Conservation (phyloP, 2,113 vertebrate species). For the Galeopterus variegatus region DNA sequence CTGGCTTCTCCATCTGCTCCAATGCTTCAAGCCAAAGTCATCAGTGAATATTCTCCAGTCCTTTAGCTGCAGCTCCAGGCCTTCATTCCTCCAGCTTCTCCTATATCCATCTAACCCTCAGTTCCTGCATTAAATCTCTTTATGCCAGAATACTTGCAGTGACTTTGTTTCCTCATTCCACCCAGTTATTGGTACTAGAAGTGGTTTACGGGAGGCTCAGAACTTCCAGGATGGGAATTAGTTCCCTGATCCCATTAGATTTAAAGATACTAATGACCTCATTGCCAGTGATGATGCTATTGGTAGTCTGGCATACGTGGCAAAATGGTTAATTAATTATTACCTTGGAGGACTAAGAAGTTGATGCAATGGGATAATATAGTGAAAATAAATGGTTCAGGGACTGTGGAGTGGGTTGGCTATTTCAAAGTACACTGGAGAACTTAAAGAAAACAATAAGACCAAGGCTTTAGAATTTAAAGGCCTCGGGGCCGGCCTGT, state of each 20-base stretch:
- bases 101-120: neutral
- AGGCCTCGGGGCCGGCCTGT: no score
- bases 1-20: neutral
- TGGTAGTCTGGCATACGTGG: neutral
- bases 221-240: neutral
- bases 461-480: neutral
- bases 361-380: neutral
- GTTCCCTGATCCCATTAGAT: neutral
- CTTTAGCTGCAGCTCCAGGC: neutral
- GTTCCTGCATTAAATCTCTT: neutral
- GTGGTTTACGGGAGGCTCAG: neutral
- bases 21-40: neutral
- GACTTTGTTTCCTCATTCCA: constrained; percentile 2
- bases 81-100: neutral
- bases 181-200: neutral
- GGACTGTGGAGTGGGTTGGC: neutral
- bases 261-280: neutral
- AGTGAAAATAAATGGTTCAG: neutral
- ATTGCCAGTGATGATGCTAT: neutral
- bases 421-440: neutral
- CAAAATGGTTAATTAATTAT: neutral
- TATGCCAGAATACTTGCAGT: neutral
- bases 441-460: neutral
- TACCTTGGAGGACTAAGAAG: neutral
- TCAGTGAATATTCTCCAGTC: neutral